Base-by-base conservation (phyloP, 92 coral and sea anemone species). In the Palythoa heliodiscus region DNA sequence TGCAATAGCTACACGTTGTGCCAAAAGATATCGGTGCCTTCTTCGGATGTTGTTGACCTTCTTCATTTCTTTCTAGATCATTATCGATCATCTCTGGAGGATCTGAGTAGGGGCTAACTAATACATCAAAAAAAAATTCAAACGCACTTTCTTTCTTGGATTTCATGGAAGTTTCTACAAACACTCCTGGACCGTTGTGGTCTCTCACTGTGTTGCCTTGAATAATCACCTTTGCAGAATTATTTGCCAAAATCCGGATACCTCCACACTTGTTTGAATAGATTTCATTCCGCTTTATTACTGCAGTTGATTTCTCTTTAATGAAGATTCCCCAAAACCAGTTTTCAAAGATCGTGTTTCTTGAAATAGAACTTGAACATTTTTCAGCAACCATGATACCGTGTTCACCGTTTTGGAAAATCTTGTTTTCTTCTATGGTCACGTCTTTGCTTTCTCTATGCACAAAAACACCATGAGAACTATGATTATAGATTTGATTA, bases 251-350 rank as follows among this genome's bases (percentile, higher is more conserved):
- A 12, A 76, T 13, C 14, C 81, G 63, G 25, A 76, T n/a, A 10
- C 81, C 81, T 24, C 81, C 81, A 16, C 81, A 76, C 12, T 76
- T 76, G 68, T 76, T 76, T 39, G 9, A 22, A 16, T 53, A 20
- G 52, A 76, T 76, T 40, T 76, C 81, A 76, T 76, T 76, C 40
- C 29, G 52, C n/a, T 52, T 60, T 22, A 76, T 29, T 29, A 39
- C 22, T 23, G 15, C 81, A 13, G 67, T 23, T 2, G 47, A 53
- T 76, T 14, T 14, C 0, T 4, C 7, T n/a, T 11, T 16, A 13
- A 81, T 23, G 20, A 0, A 2, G 25, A 81, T 61, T 69, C 85
- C 85, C 85, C 85, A 81, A n/a, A n/a, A n/a, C n/a, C n/a, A n/a
- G n/a, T n/a, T n/a, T n/a, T n/a, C n/a, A n/a, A n/a, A n/a, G n/a